A percentile compares a stretch with the other conserved stretches of the same genome.
phyloP scores from a whole-genome alignment of 2,113 vertebrate genomes.

The Electrona antarctica region DNA sequence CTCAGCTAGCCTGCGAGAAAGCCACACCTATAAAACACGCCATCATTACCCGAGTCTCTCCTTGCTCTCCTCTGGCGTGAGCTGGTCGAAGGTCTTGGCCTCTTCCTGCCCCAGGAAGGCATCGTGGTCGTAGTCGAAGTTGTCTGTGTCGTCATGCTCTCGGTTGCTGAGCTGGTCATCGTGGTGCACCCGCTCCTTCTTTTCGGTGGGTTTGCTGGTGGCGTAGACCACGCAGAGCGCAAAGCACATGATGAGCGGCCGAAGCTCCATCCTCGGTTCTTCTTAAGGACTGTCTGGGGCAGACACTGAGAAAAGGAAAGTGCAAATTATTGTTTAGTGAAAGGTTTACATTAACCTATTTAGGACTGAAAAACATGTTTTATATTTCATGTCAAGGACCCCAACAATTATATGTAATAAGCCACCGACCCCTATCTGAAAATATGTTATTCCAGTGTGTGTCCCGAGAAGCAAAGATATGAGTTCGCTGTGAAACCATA shows the following conservation, averaged over 20 bases:
- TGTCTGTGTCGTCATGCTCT: conserved; percentile 87
- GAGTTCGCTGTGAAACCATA: no score
- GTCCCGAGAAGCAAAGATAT: no score
- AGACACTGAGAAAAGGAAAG: background rate
- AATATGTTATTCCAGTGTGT: no score
- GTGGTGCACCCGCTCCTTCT: conserved; percentile 91
- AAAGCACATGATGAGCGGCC: conserved; percentile 84
- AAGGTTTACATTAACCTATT: no score
- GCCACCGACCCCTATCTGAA: no score
- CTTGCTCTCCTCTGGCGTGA: conserved; percentile 98
- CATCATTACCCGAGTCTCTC: conserved; percentile 89
- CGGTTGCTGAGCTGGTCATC: conserved; percentile 89
- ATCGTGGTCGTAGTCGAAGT: conserved; percentile 97
- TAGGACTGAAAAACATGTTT: no score
- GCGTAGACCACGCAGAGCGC: conserved; percentile 83
- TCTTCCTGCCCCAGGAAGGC: conserved; percentile 96
- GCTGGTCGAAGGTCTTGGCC: conserved; percentile 95
- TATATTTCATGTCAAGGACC: no score
- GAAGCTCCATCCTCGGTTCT: conserved; percentile 77
- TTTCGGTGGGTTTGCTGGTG: conserved; percentile 92
- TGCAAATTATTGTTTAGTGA: no score
- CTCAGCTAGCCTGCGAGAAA: background rate
- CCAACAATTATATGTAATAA: no score
- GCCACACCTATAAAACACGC: background rate
- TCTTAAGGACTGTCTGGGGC: background rate